These are phyloP conservation scores for Empis stercorea DNA, from an alignment of 2,888 invertebrate genomes.

Conservation along the genomic window DNA sequence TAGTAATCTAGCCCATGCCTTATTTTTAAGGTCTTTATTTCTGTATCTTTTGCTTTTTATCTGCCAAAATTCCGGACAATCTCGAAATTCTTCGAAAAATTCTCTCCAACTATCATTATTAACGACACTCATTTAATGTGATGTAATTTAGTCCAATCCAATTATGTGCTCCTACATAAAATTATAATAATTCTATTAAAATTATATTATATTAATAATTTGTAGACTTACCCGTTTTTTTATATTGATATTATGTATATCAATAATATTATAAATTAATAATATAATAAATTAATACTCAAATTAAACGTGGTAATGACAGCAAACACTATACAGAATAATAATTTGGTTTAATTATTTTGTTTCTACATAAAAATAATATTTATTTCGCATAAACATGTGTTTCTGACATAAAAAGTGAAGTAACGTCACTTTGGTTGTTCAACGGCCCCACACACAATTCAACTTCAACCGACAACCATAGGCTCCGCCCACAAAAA, in stretches of 20 bases:
- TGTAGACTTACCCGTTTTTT: too few species aligned
- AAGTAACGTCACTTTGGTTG: neutral
- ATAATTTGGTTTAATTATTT: too few species aligned
- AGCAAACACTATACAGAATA: too few species aligned
- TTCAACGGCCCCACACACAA: neutral
- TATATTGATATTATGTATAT: too few species aligned
- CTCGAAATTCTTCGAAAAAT: neutral
- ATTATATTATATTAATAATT: too few species aligned
- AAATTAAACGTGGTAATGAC: too few species aligned
- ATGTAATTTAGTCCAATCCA: too few species aligned
- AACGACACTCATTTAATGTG: neutral
- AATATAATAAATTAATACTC: too few species aligned
- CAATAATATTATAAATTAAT: too few species aligned
- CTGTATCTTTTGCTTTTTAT: neutral
- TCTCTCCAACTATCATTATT: neutral
- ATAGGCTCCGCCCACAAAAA: neutral
- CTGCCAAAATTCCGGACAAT: neutral
- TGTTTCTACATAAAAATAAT: too few species aligned
- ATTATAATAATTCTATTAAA: too few species aligned
- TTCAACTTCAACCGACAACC: neutral
- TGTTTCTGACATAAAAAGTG: neutral
- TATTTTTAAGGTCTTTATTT: neutral
- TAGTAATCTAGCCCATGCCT: neutral
- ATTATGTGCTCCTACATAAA: neutral
- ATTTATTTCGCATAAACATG: too few species aligned